These are phyloP conservation scores for Sminthopsis crassicaudata DNA, from an alignment of 2,113 vertebrate genomes.

Conservation along the genomic window DNA sequence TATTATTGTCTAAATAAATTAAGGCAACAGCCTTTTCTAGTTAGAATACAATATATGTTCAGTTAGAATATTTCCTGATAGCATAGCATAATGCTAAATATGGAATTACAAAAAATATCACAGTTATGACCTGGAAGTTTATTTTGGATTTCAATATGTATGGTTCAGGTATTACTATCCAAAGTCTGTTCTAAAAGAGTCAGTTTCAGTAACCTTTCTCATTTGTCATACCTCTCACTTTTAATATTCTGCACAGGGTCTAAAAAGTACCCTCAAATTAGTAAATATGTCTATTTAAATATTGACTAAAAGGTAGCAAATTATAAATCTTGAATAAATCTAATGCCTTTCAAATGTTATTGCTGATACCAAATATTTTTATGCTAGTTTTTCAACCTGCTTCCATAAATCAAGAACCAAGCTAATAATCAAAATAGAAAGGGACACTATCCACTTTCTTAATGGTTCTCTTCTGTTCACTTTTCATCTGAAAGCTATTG, in stretches of 20 bases:
- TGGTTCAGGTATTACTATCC: not conserved
- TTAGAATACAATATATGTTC: not conserved
- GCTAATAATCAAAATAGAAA: not conserved
- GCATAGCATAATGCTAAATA: not conserved
- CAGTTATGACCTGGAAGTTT: not conserved
- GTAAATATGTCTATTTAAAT: not conserved
- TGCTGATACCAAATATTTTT: not conserved
- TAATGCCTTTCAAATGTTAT: not conserved
- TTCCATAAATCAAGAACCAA: not conserved
- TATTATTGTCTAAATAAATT: not conserved
- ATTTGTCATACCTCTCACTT: not conserved
- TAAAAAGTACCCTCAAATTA: not conserved
- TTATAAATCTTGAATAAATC: not conserved
- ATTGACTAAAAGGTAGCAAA: not conserved
- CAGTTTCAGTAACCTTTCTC: not conserved
- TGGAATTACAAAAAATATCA: not conserved
- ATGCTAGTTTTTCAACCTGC: not conserved
- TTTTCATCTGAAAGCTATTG: not conserved
- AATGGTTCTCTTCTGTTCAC: not conserved
- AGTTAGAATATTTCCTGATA: not conserved
- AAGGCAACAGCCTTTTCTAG: not conserved
- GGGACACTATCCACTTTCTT: not conserved
- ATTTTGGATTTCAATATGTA: not conserved
- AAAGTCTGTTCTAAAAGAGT: not conserved
- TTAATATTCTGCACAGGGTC: not conserved